A percentile compares a stretch with the other conserved stretches of the same genome.
Conservation (phyloP, 2,888 invertebrate genomes). For the Falcaria lacertinaria region DNA sequence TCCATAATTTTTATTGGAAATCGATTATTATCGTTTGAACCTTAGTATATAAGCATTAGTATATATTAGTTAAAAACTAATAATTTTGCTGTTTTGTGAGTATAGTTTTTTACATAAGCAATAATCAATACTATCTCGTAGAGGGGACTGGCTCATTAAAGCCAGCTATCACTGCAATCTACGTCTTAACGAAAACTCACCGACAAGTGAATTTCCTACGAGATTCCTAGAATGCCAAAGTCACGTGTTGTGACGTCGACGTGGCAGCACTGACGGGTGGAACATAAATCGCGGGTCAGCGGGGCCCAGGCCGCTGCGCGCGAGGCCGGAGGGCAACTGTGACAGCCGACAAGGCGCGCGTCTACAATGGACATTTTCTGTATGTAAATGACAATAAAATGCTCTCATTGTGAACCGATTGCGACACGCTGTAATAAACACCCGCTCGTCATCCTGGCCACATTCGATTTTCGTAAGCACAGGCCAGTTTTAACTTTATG, state of each 20-base stretch:
- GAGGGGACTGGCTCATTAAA: too few relatives aligned
- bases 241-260: slow-evolving; percentile 11
- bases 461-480: slow-evolving; percentile 32
- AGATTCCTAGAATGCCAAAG: slow-evolving; percentile 2
- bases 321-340: slow-evolving; percentile 68
- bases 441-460: slow-evolving; percentile 48
- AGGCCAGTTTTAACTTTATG: slow-evolving; percentile 35
- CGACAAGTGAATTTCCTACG: neutral
- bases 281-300: slow-evolving; percentile 34
- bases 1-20: too few relatives aligned
- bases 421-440: slow-evolving; percentile 73
- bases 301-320: slow-evolving; percentile 54
- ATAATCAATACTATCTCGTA: too few relatives aligned
- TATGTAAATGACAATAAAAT: slow-evolving; percentile 77
- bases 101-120: too few relatives aligned
- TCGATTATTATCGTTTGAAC: neutral
- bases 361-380: slow-evolving; percentile 67
- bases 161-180: too few relatives aligned
- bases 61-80: too few relatives aligned
- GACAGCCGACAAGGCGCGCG: slow-evolving; percentile 65
- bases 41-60: too few relatives aligned
- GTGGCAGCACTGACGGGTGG: slow-evolving; percentile 30
- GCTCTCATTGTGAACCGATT: slow-evolving; percentile 70
- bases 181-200: neutral
- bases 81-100: too few relatives aligned